A percentile compares a stretch with the other conserved stretches of the same genome.
Conservation (phyloP, 2,888 invertebrate genomes). For the Branchipolynoe longqiensis region DNA sequence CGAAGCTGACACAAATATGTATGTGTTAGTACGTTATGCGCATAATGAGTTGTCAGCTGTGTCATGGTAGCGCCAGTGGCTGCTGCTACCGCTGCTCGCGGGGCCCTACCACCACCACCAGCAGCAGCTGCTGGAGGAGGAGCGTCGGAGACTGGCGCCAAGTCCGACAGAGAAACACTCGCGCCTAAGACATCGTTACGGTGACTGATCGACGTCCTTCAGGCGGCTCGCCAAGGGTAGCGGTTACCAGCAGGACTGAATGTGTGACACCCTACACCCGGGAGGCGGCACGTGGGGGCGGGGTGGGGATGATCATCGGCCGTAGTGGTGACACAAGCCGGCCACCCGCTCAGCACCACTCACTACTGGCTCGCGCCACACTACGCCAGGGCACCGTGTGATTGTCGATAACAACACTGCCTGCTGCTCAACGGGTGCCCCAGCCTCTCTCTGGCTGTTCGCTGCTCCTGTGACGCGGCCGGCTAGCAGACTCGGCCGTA, state of each 20-base stretch:
- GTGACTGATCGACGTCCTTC: background rate
- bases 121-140: slow-evolving; percentile 4
- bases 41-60: slow-evolving; percentile 34
- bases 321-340: background rate
- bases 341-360: background rate
- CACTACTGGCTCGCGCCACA: background rate
- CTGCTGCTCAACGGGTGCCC: background rate
- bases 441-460: slow-evolving; percentile 22
- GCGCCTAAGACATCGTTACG: slow-evolving; percentile 14
- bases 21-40: slow-evolving; percentile 40
- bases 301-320: background rate
- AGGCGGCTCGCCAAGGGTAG: slow-evolving; percentile 14
- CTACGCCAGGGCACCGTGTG: background rate
- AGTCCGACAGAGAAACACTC: slow-evolving; percentile 6
- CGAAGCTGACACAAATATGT: slow-evolving; percentile 12
- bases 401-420: slow-evolving; percentile 46
- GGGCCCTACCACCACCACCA: background rate
- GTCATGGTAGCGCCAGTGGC: background rate
- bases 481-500: background rate
- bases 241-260: background rate
- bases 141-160: slow-evolving; percentile 24
- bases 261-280: background rate
- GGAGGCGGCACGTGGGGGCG: background rate
- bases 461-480: background rate
- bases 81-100: background rate